Conservation (phyloP, 2,888 invertebrate species). For the Cataglyphis altisquamis region DNA sequence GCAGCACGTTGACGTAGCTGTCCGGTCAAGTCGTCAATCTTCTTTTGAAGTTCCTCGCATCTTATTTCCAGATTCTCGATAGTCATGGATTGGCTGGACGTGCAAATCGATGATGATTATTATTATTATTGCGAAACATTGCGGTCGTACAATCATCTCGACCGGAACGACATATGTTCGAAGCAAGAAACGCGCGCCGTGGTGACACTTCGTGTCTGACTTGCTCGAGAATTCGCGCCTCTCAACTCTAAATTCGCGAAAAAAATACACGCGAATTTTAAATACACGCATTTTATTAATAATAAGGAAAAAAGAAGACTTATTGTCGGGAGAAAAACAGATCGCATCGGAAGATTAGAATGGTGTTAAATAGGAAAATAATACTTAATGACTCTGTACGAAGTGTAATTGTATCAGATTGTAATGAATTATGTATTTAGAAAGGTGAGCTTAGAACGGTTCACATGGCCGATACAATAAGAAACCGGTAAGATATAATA, state of each 20-base stretch:
- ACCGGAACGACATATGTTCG: conserved; percentile 9
- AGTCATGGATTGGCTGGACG: conserved; percentile 89
- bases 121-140: conserved; percentile 6
- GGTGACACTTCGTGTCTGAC: neutral
- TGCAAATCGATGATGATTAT: conserved; percentile 24
- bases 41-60: conserved; percentile 94
- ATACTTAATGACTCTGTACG: conserved; percentile 37
- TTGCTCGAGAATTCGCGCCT: neutral
- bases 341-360: conserved; percentile 18
- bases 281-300: conserved; percentile 1
- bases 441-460: conserved; percentile 37
- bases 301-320: neutral
- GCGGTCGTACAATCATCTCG: conserved; percentile 1
- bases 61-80: conserved; percentile 93
- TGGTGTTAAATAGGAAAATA: conserved; percentile 20
- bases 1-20: conserved; percentile 83
- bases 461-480: conserved; percentile 15
- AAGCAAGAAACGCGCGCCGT: conserved; percentile 19
- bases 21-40: conserved; percentile 91
- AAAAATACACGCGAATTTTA: neutral
- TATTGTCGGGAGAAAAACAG: conserved; percentile 10
- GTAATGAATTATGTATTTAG: conserved; percentile 51
- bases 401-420: conserved; percentile 32
- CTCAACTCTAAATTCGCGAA: neutral
- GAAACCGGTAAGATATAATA: conserved; percentile 13